Base-by-base conservation (phyloP, 2,888 invertebrate genomes). In the Caenorhabditis auriculariae region DNA sequence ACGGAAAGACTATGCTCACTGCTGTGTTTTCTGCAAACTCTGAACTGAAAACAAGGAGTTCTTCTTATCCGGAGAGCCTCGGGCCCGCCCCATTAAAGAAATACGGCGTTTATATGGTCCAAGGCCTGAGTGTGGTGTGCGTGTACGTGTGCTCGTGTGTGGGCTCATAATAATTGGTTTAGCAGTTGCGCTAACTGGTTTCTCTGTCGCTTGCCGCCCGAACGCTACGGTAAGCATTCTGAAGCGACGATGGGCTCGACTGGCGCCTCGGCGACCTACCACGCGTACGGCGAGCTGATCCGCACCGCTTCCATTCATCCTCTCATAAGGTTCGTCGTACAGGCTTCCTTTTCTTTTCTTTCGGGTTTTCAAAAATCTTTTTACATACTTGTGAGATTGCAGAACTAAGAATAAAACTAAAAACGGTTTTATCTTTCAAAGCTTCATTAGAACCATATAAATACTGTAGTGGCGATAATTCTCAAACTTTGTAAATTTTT, bases 281-380 rank as follows among this genome's bases (percentile, higher is more conserved):
- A 73, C 50, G 65, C 74, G 24, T 75, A 75, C 48, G 70, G 71
- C 26, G 73, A 75, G 57, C 60, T 76, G 50, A 75, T 76, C 37
- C 74, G 76, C 24, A 73, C 69, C 27, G 67, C 75, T 12, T 74
- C 75, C 7, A 66, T 76, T 23, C 74, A 73, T 61, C 73, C 74
- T 7, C 67, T 72, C 37, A 72, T 72, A 41, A 55, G 67, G 61
- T 60, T 29, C 9, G 17, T 15, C 17, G 15, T 17, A n/a, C 42
- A 19, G 12, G 17, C 5, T 21, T 24, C 12, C 2, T 19, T 45
- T 45, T 26, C 28, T 15, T 9, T 47, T 47, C 15, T 47, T 43
- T 12, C 9, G 43, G 5, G 17, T 29, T 26, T 27, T 17, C 4
- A 15, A 15, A 9, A 15, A 46, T 28, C 24, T n/a, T 23, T 46